phyloP scores from a whole-genome alignment of 1,140 invertebrate species.

The Atta colombica region DNA sequence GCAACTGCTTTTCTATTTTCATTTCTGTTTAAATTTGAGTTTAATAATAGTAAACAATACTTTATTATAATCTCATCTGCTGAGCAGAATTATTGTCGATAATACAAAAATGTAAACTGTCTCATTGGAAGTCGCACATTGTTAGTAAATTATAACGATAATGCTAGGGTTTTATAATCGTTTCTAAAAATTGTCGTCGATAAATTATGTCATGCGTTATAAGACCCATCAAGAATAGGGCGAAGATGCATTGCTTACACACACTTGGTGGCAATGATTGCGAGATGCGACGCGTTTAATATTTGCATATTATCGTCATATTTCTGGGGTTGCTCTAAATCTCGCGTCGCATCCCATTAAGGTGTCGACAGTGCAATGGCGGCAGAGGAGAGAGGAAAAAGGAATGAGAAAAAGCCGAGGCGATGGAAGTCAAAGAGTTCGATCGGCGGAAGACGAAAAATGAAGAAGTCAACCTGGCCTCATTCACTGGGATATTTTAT shows the following conservation, averaged over 20 bases:
- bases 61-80: neutral
- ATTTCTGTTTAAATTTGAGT: neutral
- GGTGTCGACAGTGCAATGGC: slow-evolving; percentile 56
- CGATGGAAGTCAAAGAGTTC: slow-evolving; percentile 41
- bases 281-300: slow-evolving; percentile 1
- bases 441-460: slow-evolving; percentile 30
- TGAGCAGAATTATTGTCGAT: neutral
- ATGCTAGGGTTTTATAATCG: slow-evolving; percentile 10
- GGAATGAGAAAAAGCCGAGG: neutral
- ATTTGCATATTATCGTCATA: slow-evolving; percentile 71
- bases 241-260: slow-evolving; percentile 20
- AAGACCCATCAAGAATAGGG: slow-evolving; percentile 29
- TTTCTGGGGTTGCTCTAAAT: slow-evolving; percentile 67
- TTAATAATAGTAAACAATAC: slow-evolving; percentile 12
- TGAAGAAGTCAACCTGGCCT: slow-evolving; percentile 44
- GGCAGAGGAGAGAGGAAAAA: neutral
- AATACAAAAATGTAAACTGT: neutral
- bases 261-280: slow-evolving; percentile 46
- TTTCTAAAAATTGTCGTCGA: slow-evolving; percentile 28
- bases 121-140: neutral
- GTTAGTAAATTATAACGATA: slow-evolving; percentile 9
- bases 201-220: slow-evolving; percentile 13
- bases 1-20: neutral
- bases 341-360: slow-evolving; percentile 61
- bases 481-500: slow-evolving; percentile 64